These are phyloP conservation scores for Mythimna albipuncta DNA, from an alignment of 2,888 invertebrate genomes.

Conservation along the genomic window DNA sequence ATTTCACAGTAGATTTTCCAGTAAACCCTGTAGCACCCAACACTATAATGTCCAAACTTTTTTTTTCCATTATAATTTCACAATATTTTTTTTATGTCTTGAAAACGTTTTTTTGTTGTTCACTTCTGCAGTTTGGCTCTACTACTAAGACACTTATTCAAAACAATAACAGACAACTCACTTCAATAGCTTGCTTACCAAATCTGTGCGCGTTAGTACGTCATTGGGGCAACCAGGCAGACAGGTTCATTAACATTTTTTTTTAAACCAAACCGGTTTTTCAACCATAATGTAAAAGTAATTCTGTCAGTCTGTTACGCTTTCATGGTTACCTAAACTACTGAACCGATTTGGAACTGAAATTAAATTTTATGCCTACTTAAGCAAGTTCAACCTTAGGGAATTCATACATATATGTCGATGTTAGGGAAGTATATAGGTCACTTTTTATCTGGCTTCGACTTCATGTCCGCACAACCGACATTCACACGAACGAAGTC, in stretches of 20 bases:
- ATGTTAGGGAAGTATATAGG: too few species aligned
- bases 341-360: too few species aligned
- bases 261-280: not conserved
- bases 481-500: too few species aligned
- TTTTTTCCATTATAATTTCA: constrained; percentile 26
- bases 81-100: not conserved
- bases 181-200: constrained; percentile 7
- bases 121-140: not conserved
- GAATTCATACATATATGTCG: too few species aligned
- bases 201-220: not conserved
- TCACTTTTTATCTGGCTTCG: too few species aligned
- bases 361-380: too few species aligned
- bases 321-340: too few species aligned
- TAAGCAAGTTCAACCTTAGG: too few species aligned
- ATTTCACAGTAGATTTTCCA: constrained; percentile 66
- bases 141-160: constrained; percentile 1
- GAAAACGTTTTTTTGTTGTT: not conserved
- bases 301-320: too few species aligned
- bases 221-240: not conserved
- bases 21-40: constrained; percentile 75
- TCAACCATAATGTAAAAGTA: not conserved
- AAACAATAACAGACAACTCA: constrained; percentile 15
- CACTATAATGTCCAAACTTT: constrained; percentile 70
- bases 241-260: not conserved
- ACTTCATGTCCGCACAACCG: too few species aligned